Base-by-base conservation (phyloP, 1,140 invertebrate genomes). In the Kradibia gibbosae region DNA sequence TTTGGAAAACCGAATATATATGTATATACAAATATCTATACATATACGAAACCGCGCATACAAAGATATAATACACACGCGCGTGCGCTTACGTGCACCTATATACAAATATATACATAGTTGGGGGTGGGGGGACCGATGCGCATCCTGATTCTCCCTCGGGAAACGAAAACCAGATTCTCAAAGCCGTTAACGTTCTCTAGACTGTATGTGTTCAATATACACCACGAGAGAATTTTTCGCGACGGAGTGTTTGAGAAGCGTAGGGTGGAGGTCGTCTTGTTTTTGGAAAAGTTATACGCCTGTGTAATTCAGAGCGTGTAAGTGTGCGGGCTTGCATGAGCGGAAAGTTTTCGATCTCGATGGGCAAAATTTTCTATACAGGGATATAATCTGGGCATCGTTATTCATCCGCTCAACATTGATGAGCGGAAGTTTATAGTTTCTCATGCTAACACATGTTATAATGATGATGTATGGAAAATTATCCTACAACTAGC, bases 1-100 rank as follows among this genome's bases (percentile, higher is more conserved):
- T 89, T 88, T 88, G 85, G 83, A 82, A 84, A 86, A 86, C 81
- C 84, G 81, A 80, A 83, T 80, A 82, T 62, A 42, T 22, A 25
- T 10, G 67, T 20, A 28, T 31, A 65, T 48, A 45, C 20, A 31
- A 25, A 4, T 25, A 25, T 25, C 20, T 42, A 22, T 22, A 42
- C 42, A 57, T 50, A 53, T 73, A 34, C 25, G 31, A n/a, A 65
- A 28, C 60, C 3, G n/a, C 31, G 5, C 50, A 22, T 53, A 53
- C 15, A 53, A 4, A 20, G 15, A 53, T 53, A 17, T 22, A 53
- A 20, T n/a, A 39, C 28, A 17, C n/a, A 73, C 42, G 31, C 83
- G 80, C 80, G 81, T 81, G 81, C 25, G 39, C 17, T 11, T 17
- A 45, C 10, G n/a, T 45, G 42, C 45, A 57, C 17, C n/a, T 65